A percentile compares a stretch with the other conserved stretches of the same genome.
Evolutionary conservation across 1,140 invertebrate species (phyloP).

Genomic region (Maconellicoccus hirsutus): DNA sequence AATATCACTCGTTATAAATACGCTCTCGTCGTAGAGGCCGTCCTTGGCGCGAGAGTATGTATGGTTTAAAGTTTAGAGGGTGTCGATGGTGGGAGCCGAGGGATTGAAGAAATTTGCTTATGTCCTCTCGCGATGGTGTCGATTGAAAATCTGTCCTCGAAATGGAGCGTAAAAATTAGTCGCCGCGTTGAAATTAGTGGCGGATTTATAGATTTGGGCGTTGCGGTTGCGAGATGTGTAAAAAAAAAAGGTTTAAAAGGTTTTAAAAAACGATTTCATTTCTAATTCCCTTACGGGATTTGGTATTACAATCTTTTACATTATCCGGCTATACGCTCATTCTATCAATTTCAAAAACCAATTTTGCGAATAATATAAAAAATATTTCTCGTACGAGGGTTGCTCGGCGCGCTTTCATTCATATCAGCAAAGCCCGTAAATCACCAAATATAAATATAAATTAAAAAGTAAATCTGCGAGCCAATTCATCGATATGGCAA

Average conservation of each 20-base stretch:
- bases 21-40: too few relatives aligned
- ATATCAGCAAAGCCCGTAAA: conserved; percentile 11
- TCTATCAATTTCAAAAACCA: conserved; percentile 22
- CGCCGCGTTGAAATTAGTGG: background rate
- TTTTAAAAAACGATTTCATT: conserved; percentile 23
- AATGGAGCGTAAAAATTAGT: too few relatives aligned
- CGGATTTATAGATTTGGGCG: background rate
- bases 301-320: conserved; percentile 19
- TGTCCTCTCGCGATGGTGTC: too few relatives aligned
- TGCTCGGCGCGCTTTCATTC: background rate
- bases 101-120: too few relatives aligned
- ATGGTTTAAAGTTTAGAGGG: too few relatives aligned
- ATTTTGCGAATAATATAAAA: conserved; percentile 18
- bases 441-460: conserved; percentile 21
- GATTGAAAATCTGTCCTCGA: too few relatives aligned
- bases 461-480: conserved; percentile 19
- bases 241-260: conserved; percentile 12
- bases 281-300: conserved; percentile 12
- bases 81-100: too few relatives aligned
- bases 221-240: background rate
- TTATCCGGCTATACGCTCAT: conserved; percentile 18
- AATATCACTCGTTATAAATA: too few relatives aligned
- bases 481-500: background rate
- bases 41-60: too few relatives aligned
- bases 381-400: background rate